phyloP scores from a whole-genome alignment of 2,888 invertebrate genomes.

The Lissocephala sabroskyi region DNA sequence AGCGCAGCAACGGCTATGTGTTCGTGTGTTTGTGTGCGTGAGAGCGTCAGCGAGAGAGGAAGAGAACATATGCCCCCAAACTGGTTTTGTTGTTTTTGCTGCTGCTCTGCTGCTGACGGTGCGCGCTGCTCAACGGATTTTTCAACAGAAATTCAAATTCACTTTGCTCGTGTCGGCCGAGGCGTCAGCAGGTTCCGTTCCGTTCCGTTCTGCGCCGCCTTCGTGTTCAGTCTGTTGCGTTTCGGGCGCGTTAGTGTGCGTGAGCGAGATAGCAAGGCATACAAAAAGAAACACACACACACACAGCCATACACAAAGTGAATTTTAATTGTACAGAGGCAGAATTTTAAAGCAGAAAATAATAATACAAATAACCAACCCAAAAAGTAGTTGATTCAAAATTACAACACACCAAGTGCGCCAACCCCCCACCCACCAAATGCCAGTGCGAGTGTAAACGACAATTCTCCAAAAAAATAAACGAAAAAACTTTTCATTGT shows the following conservation, averaged over 20 bases:
- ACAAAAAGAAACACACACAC: background rate
- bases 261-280: background rate
- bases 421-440: constrained; percentile 21
- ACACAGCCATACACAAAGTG: constrained; percentile 19
- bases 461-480: constrained; percentile 31
- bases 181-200: background rate
- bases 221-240: too few species aligned
- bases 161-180: constrained; percentile 11
- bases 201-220: too few species aligned
- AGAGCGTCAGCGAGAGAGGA: background rate
- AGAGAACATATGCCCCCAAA: background rate
- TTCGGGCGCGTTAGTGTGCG: background rate
- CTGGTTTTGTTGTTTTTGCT: too few species aligned
- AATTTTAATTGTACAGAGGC: too few species aligned
- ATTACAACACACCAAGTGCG: constrained; percentile 11
- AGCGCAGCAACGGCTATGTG: constrained; percentile 11
- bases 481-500: constrained; percentile 35
- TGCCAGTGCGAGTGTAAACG: constrained; percentile 1
- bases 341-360: background rate
- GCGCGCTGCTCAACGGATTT: constrained; percentile 1
- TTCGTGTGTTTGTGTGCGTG: constrained; percentile 16
- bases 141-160: constrained; percentile 14
- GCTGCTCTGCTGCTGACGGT: background rate
- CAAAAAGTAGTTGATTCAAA: constrained; percentile 2
- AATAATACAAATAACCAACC: constrained; percentile 6